These are phyloP conservation scores for Nephrotoma guestfalica DNA, from an alignment of 2,888 invertebrate genomes.

Conservation along the genomic window DNA sequence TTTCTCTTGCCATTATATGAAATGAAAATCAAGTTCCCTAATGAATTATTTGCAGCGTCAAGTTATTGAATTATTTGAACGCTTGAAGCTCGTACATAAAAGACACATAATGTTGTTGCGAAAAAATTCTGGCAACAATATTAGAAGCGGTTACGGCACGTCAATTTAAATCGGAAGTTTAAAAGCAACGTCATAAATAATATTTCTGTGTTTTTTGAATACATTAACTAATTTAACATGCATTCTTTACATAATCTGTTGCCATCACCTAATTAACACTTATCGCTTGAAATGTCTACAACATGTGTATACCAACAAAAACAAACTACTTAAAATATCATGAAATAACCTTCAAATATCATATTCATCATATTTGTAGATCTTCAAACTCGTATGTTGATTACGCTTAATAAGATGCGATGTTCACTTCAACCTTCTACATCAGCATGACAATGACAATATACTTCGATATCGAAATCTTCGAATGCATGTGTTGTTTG, in stretches of 20 bases:
- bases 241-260: not conserved
- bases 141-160: too few species aligned
- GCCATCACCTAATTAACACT: not conserved
- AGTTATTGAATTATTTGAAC: too few species aligned
- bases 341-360: not conserved
- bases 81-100: too few species aligned
- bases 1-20: too few species aligned
- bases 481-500: not conserved
- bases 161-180: too few species aligned
- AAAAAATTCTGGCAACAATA: too few species aligned
- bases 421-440: not conserved
- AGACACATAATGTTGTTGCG: too few species aligned
- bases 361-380: not conserved
- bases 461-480: not conserved
- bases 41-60: too few species aligned
- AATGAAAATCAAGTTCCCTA: too few species aligned
- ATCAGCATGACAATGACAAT: not conserved
- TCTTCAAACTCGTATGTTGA: not conserved
- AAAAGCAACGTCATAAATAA: not conserved
- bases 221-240: not conserved
- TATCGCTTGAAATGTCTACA: not conserved
- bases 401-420: not conserved
- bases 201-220: not conserved
- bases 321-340: not conserved
- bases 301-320: not conserved